A percentile compares a stretch with the other conserved stretches of the same genome.
Conservation (phyloP, 1,140 invertebrate genomes). For the Nebria ingens region DNA sequence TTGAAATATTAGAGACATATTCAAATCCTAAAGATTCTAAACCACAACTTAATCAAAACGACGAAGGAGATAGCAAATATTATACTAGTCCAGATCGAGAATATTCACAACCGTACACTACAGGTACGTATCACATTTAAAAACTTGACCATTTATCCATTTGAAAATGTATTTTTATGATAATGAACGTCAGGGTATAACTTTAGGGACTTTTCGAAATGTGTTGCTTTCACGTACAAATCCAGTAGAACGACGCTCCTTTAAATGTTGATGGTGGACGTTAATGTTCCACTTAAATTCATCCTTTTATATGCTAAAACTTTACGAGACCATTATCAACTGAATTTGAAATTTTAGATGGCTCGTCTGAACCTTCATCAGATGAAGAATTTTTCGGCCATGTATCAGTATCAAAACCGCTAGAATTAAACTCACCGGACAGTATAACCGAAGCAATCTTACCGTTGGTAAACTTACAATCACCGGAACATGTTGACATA, state of each 20-base stretch:
- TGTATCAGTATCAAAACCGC: slow-evolving; percentile 21
- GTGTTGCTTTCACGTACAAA: too few relatives aligned
- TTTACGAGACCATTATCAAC: too few relatives aligned
- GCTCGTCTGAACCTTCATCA: slow-evolving; percentile 33
- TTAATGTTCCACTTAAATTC: too few relatives aligned
- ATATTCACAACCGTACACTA: slow-evolving; percentile 46
- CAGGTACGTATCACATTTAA: slow-evolving; percentile 36
- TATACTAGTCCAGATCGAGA: slow-evolving; percentile 44
- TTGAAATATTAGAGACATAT: slow-evolving; percentile 47
- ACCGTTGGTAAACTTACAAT: slow-evolving; percentile 28
- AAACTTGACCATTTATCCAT: too few relatives aligned
- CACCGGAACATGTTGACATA: slow-evolving; percentile 31
- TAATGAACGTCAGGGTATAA: too few relatives aligned
- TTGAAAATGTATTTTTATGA: too few relatives aligned
- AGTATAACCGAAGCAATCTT: slow-evolving; percentile 39
- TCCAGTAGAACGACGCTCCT: too few relatives aligned
- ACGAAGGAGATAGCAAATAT: slow-evolving; percentile 37
- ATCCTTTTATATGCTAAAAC: too few relatives aligned
- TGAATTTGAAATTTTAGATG: slow-evolving; percentile 35
- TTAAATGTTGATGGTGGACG: too few relatives aligned
- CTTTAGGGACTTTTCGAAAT: too few relatives aligned
- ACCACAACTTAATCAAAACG: slow-evolving; percentile 38
- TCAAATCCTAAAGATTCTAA: slow-evolving; percentile 45
- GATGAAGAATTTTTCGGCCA: slow-evolving; percentile 31
- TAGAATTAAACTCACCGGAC: slow-evolving; percentile 39